Evolutionary conservation across 1,140 invertebrate species (phyloP), one percentile per base, ranked within the genome.

Genomic region (Apis dorsata): DNA sequence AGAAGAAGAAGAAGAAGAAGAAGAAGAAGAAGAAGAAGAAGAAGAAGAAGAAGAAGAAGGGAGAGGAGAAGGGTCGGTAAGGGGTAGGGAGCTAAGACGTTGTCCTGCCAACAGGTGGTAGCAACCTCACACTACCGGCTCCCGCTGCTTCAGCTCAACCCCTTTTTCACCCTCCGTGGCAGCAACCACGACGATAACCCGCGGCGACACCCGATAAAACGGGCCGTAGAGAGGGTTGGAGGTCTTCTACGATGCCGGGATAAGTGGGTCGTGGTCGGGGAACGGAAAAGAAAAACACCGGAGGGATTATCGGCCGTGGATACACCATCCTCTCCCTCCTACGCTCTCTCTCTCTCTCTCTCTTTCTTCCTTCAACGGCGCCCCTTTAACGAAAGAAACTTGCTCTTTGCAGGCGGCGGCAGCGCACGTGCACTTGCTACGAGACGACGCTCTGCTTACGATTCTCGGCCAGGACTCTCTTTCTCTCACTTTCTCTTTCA

Each of bases 191-290:
- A 90, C 90, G 92, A 93, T 92, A 93, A 93, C 91, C 91, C 91
- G 91, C 90, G 90, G 91, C 91, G 92, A 92, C 91, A 92, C 90
- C 90, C 91, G 91, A 92, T 93, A 92, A 93, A 93, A 91, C 91
- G 88, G 87, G 85, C 88, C 89, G 90, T 86, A 84, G 83, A 86
- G 83, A 85, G 83, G 74, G 79, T 77, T 77, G 79, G 84, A 85
- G 83, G 83, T 85, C 80, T 62, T 79, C 72, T 74, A 80, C 85
- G 86, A 87, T 84, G 87, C 80, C 72, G 83, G 86, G 88, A 89
- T 91, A 91, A 91, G 91, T 87, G 90, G 89, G 84, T 79, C 84
- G 72, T 79, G 84, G 68, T 87, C 79, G 81, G 80, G 74, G 89
- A 83, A 86, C 76, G 83, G 79, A 89, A 85, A 90, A 88, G 89